Evolutionary conservation across 2,888 invertebrate genomes (phyloP).

Genomic region (Muscina levida): DNA sequence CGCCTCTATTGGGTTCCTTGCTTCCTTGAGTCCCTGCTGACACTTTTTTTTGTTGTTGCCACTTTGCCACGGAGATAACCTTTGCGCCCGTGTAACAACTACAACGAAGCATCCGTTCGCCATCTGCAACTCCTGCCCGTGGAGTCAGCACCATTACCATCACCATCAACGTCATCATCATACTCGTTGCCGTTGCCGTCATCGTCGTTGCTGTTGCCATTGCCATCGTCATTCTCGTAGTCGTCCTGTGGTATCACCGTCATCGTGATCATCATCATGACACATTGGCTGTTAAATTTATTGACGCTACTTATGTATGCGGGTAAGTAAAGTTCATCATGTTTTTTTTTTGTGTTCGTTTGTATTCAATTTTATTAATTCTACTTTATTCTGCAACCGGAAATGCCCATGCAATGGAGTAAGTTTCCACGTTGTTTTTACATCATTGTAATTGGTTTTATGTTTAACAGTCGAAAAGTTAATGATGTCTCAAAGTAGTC

Average conservation of each 20-base stretch:
- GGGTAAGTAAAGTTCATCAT: slow-evolving; percentile 61
- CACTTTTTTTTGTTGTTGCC: slow-evolving; percentile 8
- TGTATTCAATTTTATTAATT: slow-evolving; percentile 55
- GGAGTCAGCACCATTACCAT: slow-evolving; percentile 23
- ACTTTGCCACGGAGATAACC: slow-evolving; percentile 17
- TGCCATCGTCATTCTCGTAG: not conserved
- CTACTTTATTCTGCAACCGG: slow-evolving; percentile 22
- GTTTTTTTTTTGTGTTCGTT: slow-evolving; percentile 11
- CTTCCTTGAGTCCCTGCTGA: slow-evolving; percentile 3
- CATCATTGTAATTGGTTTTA: slow-evolving; percentile 11
- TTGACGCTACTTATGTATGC: slow-evolving; percentile 67
- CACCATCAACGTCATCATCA: slow-evolving; percentile 26
- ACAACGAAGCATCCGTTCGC: slow-evolving; percentile 23
- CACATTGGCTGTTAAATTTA: slow-evolving; percentile 69
- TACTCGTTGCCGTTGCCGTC: not conserved
- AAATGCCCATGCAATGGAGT: slow-evolving; percentile 2
- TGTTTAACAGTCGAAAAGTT: not conserved
- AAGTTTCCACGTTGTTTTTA: slow-evolving; percentile 22
- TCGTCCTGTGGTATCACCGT: slow-evolving; percentile 16
- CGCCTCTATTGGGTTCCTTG: slow-evolving; percentile 12
- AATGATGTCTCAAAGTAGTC: slow-evolving; percentile 8
- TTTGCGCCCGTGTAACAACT: slow-evolving; percentile 28
- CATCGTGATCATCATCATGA: slow-evolving; percentile 63
- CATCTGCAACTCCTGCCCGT: slow-evolving; percentile 44
- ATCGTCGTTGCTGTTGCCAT: not conserved